Evolutionary conservation across 35 echinoderm and acorn worm species (phyloP), one percentile per base, ranked within the genome.

Genomic region (Eucidaris tribuloides): DNA sequence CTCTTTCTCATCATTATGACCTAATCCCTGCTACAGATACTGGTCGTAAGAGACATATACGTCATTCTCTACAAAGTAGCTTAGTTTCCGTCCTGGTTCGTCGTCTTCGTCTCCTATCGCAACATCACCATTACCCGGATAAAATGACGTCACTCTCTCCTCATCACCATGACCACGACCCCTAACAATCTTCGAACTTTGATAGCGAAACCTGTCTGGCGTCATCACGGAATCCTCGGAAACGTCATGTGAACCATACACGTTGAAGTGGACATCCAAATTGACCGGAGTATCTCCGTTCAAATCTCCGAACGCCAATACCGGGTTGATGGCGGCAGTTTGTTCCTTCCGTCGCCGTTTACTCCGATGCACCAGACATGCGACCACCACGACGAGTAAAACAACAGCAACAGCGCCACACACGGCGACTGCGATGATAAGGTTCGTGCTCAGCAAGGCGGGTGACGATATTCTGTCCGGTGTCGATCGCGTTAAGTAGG

Each of bases 41-140:
- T n/a, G n/a, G n/a, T 74, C 68, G n/a, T n/a, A 74, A 1, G 68
- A 35, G 44, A 74, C 68, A 23, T 74, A 74, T 27, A 74, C 68
- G 25, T 74, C 68, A 20, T 74, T 74, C 37, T 74, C 68, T 14
- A 74, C 68, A 7, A n/a, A 74, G 24, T 74, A 74, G 23, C 68
- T 74, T 18, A 74, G 22, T 9, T 74, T 74, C 44, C 41, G 14
- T 42, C 68, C 68, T 6, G 68, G 68, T 22, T 44, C 35, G 44
- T 74, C 68, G 22, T 64, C 29, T 1, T 64, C 61, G 15, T 74
- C n/a, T n/a, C n/a, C n/a, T n/a, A n/a, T n/a, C n/a, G n/a, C n/a
- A n/a, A n/a, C n/a, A n/a, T n/a, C n/a, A n/a, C n/a, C n/a, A n/a
- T n/a, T n/a, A n/a, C n/a, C n/a, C n/a, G n/a, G n/a, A n/a, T n/a